Conservation (phyloP, 2,113 vertebrate species). For the Larimichthys crocea region DNA sequence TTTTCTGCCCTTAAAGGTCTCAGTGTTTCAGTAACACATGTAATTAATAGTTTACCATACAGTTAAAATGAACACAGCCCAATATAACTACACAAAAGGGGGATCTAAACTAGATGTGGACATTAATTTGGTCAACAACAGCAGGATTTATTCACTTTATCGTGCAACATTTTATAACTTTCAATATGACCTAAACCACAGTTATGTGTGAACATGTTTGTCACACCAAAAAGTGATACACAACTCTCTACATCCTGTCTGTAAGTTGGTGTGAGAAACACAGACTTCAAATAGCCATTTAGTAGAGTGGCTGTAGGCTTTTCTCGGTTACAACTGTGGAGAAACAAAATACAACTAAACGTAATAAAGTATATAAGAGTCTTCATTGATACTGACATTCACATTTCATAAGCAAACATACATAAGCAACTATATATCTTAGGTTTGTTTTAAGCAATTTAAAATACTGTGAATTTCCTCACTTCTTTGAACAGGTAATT, state of each 20-base stretch:
- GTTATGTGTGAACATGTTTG: background rate
- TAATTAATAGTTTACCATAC: background rate
- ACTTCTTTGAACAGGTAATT: background rate
- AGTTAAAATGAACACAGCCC: background rate
- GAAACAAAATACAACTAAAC: background rate
- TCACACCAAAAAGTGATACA: background rate
- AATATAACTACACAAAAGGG: background rate
- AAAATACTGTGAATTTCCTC: background rate
- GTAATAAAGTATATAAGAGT: background rate
- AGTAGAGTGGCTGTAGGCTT: background rate
- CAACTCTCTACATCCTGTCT: conserved; percentile 1
- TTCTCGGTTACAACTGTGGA: background rate
- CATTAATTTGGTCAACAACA: background rate
- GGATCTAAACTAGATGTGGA: background rate
- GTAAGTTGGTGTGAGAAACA: background rate
- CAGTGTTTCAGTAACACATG: background rate
- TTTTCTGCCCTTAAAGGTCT: background rate
- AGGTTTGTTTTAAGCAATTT: background rate
- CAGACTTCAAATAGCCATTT: background rate
- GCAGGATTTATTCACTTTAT: background rate
- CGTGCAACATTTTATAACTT: background rate
- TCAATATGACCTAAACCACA: background rate
- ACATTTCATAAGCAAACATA: background rate
- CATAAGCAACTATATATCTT: background rate
- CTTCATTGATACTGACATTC: background rate